Base-by-base conservation (phyloP, 2,888 invertebrate species). In the Lycophotia porphyrea region DNA sequence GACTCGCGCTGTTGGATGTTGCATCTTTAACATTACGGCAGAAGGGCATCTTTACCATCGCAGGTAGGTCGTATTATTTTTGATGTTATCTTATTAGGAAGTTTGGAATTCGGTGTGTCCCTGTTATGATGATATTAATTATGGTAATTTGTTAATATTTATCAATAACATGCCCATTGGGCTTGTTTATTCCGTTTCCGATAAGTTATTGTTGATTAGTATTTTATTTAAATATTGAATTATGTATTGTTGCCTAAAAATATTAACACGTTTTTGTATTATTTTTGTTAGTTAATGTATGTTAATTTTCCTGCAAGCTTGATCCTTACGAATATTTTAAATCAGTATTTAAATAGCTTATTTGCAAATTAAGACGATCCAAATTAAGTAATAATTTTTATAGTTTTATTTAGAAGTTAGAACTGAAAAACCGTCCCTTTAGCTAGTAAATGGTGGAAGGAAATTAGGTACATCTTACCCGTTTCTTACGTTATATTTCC, bases 1-100 rank as follows among this genome's bases (percentile, higher is more conserved):
- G 84, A 88, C 85, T 84, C 67, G 63, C 36, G 34, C 68, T 52
- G 71, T 71, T 49, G 71, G 82, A 82, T 80, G 71, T 81, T 82
- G 87, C 84, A 81, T 79, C 81, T 84, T 85, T 85, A 85, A 63
- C 84, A 84, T 87, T 87, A 85, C 82, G 55, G 39, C 73, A 82
- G 71, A 85, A 81, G 84, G 81, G 77, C 80, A 82, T 72, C 73
- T 55, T 66, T 55, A 65, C 49, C 67, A 75, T 76, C 36, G 21
- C 31, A 66, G 39, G 47, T 68, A 74, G 55, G 55, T 36, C 58
- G 61, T 44, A 42, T 74, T 76, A 74, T 75, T 76, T 84, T 75
- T 74, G 65, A 70, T 68, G 49, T 18, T 68, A 82, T 77, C 68
- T 67, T 67, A 61, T 61, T 47, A 76, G 68, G 66, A 75, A 75